Evolutionary conservation across 2,113 vertebrate genomes (phyloP).

Genomic region (Casuarius casuarius): DNA sequence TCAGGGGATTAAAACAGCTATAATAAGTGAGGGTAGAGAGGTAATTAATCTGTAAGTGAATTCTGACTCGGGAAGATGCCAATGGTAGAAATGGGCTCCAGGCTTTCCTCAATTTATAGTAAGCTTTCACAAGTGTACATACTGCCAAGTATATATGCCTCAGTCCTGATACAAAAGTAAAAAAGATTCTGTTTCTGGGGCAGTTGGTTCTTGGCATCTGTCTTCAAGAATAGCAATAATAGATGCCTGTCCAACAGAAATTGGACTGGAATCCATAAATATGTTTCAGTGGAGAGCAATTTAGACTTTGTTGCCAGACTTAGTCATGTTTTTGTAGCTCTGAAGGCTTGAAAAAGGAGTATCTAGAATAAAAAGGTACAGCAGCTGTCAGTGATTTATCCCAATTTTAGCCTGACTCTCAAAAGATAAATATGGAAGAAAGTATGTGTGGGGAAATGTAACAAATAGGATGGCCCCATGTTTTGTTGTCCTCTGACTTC

Average conservation of each 20-base stretch:
- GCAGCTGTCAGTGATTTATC: background rate
- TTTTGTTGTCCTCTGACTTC: background rate
- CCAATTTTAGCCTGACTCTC: background rate
- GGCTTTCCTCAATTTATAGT: slow-evolving; percentile 5
- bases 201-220: background rate
- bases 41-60: background rate
- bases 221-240: background rate
- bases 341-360: background rate
- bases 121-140: background rate
- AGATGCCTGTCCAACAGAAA: background rate
- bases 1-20: background rate
- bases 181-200: slow-evolving; percentile 40
- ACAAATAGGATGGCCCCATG: rapidly evolving
- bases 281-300: background rate
- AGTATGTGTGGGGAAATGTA: background rate
- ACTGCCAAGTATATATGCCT: background rate
- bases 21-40: background rate
- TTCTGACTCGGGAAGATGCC: background rate
- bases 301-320: background rate
- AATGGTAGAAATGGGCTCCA: background rate
- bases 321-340: background rate
- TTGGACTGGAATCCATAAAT: background rate
- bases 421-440: background rate
- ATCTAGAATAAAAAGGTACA: background rate
- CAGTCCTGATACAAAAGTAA: background rate